Evolutionary conservation across 2,113 vertebrate genomes (phyloP), one percentile per base, ranked within the genome.

Genomic region (Myotis lucifugus): DNA sequence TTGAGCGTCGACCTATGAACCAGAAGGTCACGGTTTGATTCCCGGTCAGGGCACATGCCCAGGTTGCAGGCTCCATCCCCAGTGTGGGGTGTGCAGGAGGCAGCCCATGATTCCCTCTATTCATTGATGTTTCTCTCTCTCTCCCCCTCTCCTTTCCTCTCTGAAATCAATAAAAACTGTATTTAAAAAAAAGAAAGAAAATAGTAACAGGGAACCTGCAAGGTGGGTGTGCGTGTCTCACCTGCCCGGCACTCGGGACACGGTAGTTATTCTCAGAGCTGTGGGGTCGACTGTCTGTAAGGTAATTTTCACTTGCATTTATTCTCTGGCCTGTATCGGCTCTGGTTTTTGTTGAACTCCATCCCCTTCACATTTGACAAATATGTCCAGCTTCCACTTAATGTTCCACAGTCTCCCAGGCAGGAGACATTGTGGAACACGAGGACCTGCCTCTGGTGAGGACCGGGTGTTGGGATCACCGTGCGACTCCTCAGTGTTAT

Each of bases 381-480:
- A 64, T 0, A 8, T 8, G 21, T 15, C 61, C 87, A 21, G 27
- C 70, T 78, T 32, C 27, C 73, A 37, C 64, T 42, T 64, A 13
- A 56, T 85, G 52, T 76, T 69, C 52, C 74, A 54, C 56, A 69
- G 12, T 3, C 46, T 82, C 17, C 25, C 34, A 37, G 70, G 74
- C 21, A 69, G 42, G 56, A 76, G 72, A 27, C n/a, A 29, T 27
- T 27, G 25, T 56, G 18, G 54, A 61, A 21, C 23, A 48, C 15
- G 29, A n/a, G 25, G 34, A 37, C 54, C 14, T 15, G 5, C 10
- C 66, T 67, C 25, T 3, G 3, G 29, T 0, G 29, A 88, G 4
- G 10, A 46, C 10, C 8, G 2, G 0, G 2, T 1, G 4, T 72
- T 54, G 25, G 27, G 64, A 42, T 9, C 0, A 8, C n/a, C 4